Percentiles rank a stretch among this genome's conserved stretches.
These are phyloP conservation scores for Gadus chalcogrammus DNA, from an alignment of 2,113 vertebrate genomes.

Conservation along the genomic window DNA sequence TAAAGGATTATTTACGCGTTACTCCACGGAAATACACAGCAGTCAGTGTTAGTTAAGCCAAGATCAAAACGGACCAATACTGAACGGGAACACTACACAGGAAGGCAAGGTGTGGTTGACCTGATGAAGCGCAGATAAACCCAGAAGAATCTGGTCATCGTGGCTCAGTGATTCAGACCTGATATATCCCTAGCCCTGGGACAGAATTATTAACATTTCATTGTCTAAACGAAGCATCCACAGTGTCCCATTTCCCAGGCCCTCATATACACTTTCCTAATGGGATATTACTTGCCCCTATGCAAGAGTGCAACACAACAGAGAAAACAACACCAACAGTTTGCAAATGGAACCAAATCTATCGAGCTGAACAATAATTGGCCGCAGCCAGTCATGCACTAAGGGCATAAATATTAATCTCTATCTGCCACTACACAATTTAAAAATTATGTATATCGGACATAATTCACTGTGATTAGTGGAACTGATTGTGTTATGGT, in stretches of 20 bases:
- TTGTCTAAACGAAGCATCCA: conserved; percentile 67
- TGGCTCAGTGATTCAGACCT: conserved; percentile 64
- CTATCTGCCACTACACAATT: conserved; percentile 58
- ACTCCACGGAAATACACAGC: too few species aligned
- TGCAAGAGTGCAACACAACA: conserved; percentile 34
- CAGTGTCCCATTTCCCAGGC: conserved; percentile 64
- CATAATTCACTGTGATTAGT: conserved; percentile 65
- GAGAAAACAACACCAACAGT: conserved; percentile 1
- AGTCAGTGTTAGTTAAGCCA: too few species aligned
- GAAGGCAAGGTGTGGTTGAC: conserved; percentile 28
- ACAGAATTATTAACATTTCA: conserved; percentile 76
- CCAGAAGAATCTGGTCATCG: too few species aligned
- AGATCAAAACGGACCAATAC: too few species aligned
- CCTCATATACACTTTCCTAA: conserved; percentile 40
- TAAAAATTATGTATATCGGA: conserved; percentile 64
- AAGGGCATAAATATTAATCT: conserved; percentile 16
- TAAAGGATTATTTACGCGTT: too few species aligned
- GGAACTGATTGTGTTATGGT: conserved; percentile 61
- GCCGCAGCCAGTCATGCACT: too few species aligned
- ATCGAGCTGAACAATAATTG: too few species aligned
- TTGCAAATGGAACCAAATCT: conserved; percentile 6
- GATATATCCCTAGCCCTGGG: conserved; percentile 59
- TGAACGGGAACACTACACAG: too few species aligned
- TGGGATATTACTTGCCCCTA: conserved; percentile 34
- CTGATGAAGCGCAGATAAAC: neutral